Conservation (phyloP, 2,113 vertebrate species). For the Bostrychus sinensis region DNA sequence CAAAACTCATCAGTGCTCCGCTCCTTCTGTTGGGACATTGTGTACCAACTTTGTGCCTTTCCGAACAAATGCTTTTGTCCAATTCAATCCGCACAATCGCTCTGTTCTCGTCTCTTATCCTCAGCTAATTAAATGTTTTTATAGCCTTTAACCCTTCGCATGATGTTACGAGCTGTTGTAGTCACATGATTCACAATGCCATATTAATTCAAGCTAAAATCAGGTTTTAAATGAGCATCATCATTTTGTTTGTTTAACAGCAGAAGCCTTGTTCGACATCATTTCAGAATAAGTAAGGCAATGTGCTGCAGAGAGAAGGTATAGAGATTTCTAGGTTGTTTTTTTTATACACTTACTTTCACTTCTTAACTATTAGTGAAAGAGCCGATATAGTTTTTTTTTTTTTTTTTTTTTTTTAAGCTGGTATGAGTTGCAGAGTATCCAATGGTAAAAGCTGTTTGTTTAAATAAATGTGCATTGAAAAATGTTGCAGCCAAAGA, state of each 20-base stretch:
- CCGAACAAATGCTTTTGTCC: conserved; percentile 8
- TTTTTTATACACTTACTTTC: no score
- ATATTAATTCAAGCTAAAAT: conserved; percentile 3
- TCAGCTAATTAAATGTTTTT: not conserved
- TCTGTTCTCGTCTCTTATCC: conserved; percentile 13
- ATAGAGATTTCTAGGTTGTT: no score
- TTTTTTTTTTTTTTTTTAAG: no score
- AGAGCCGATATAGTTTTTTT: no score
- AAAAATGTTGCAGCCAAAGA: no score
- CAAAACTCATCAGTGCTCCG: not conserved
- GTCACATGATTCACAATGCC: not conserved
- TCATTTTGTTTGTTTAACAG: not conserved
- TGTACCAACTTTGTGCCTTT: conserved; percentile 9
- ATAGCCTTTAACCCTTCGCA: conserved; percentile 8
- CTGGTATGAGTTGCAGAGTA: no score
- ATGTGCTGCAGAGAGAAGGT: no score
- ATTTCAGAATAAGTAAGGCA: not conserved
- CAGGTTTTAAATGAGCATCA: conserved; percentile 2
- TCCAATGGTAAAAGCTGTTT: no score
- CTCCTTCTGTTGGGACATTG: conserved; percentile 21
- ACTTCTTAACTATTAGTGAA: no score
- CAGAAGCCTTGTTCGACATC: not conserved
- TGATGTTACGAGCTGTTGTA: not conserved
- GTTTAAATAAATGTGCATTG: no score
- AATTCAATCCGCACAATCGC: conserved; percentile 2